These are phyloP conservation scores for Antechinus flavipes DNA, from an alignment of 2,113 vertebrate species.

Conservation along the genomic window DNA sequence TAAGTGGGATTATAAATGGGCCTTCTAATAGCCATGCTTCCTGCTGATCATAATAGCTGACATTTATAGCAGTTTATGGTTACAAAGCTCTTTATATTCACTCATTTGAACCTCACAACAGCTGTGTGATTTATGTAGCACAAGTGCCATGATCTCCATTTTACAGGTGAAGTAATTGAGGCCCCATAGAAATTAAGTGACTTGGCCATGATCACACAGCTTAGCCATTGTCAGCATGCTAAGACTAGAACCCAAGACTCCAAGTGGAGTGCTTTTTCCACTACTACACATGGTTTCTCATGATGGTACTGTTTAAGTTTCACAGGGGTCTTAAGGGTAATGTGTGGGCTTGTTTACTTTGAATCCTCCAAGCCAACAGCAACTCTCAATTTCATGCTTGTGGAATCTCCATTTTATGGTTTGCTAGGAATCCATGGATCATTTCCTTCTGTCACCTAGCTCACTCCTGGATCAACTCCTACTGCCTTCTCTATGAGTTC, in stretches of 20 bases:
- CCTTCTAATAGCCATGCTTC: background rate
- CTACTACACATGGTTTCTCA: background rate
- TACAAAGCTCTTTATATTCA: background rate
- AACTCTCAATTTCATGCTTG: background rate
- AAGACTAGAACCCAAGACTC: background rate
- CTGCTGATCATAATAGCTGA: background rate
- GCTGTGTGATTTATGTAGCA: background rate
- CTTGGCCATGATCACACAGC: background rate
- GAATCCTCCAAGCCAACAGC: background rate
- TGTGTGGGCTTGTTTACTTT: background rate
- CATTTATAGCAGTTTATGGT: background rate
- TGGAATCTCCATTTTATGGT: background rate
- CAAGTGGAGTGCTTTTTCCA: background rate
- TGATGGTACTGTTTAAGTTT: background rate
- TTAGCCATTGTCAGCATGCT: background rate
- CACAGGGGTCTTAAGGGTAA: background rate
- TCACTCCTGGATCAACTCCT: background rate
- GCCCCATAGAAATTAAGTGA: background rate
- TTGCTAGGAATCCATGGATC: background rate
- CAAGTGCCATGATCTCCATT: background rate
- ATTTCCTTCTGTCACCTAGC: no score
- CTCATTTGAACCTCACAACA: background rate
- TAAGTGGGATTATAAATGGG: background rate
- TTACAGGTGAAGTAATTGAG: background rate
- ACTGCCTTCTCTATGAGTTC: background rate